Evolutionary conservation across 1,140 invertebrate genomes (phyloP).

Genomic region (Maconellicoccus hirsutus): DNA sequence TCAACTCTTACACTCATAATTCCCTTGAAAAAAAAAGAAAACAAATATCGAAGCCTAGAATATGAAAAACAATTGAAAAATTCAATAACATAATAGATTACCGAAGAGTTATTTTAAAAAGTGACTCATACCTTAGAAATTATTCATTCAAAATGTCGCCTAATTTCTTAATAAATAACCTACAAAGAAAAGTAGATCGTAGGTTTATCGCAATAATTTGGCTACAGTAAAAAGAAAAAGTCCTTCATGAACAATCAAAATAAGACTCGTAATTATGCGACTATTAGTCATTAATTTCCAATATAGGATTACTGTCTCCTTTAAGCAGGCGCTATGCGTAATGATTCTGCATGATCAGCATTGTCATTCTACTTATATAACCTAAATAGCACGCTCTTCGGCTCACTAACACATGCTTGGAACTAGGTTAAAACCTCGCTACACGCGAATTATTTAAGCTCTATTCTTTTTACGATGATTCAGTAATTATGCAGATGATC

Average conservation of each 20-base stretch:
- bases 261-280: background rate
- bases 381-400: background rate
- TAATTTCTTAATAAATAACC: background rate
- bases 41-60: too few species aligned
- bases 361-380: background rate
- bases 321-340: background rate
- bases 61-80: too few species aligned
- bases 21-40: too few species aligned
- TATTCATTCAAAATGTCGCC: background rate
- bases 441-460: background rate
- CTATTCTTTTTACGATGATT: background rate
- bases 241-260: background rate
- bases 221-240: background rate
- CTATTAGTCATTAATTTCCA: background rate
- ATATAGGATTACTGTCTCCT: background rate
- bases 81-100: too few species aligned
- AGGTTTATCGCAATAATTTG: background rate
- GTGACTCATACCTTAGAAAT: background rate
- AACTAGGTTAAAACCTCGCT: background rate
- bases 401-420: background rate
- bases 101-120: background rate
- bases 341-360: background rate
- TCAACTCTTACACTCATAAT: too few species aligned
- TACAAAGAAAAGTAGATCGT: background rate
- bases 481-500: background rate